A percentile compares a stretch with the other conserved stretches of the same genome.
phyloP scores from a whole-genome alignment of 2,113 vertebrate genomes.

The Tetrao urogallus region DNA sequence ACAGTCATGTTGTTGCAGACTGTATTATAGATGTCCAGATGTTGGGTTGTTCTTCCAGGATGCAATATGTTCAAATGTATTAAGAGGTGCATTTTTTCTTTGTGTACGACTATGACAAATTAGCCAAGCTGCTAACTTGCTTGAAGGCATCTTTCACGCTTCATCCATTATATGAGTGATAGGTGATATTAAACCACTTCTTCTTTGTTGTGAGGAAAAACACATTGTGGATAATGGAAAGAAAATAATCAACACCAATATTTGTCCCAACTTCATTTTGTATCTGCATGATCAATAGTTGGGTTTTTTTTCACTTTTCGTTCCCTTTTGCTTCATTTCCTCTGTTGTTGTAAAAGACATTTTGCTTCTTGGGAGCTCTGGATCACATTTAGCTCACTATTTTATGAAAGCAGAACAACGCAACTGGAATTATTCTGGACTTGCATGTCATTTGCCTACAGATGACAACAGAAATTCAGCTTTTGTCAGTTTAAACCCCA shows the following conservation, averaged over 20 bases:
- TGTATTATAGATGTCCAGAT: constrained; percentile 18
- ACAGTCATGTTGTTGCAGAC: background rate
- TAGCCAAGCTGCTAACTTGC: constrained; percentile 56
- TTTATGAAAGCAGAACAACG: background rate
- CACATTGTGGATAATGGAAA: constrained; percentile 50
- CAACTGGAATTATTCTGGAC: constrained; percentile 10
- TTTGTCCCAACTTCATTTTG: constrained; percentile 52
- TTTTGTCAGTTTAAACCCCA: background rate
- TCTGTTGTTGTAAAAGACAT: constrained; percentile 8
- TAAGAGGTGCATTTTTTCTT: constrained; percentile 36
- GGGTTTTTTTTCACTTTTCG: constrained; percentile 39
- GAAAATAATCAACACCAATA: constrained; percentile 38
- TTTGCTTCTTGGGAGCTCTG: background rate
- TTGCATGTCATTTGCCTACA: background rate
- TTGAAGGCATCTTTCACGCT: constrained; percentile 65
- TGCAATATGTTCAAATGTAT: constrained; percentile 43
- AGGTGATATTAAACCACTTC: constrained; percentile 37
- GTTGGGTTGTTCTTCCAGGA: constrained; percentile 43
- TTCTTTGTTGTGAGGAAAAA: background rate
- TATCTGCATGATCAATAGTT: constrained; percentile 31
- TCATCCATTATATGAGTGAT: constrained; percentile 63
- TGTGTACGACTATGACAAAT: constrained; percentile 63
- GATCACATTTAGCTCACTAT: background rate
- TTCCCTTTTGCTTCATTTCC: constrained; percentile 50
- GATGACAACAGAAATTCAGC: background rate